Base-by-base conservation (phyloP, 92 coral and sea anemone genomes). In the Ricordea florida region DNA sequence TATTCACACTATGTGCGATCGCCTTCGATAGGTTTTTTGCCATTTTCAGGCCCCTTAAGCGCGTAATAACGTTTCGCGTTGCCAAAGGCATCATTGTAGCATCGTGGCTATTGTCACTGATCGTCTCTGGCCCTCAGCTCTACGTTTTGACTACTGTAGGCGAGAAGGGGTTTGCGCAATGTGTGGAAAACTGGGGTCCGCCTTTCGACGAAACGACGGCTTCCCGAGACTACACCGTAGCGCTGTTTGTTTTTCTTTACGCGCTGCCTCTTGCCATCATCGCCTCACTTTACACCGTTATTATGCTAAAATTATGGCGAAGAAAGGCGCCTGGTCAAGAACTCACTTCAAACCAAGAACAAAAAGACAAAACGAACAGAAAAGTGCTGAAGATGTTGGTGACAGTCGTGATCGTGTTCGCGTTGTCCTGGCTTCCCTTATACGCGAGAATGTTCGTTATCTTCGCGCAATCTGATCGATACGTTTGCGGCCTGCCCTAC, bases 21-120 rank as follows among this genome's bases (percentile, higher is more conserved):
- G 90, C 94, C 5, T 59, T 85, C 23, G 94, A 89, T 69, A 87
- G 91, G n/a, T 86, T 85, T 41, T 85, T 86, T 26, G 90, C 91
- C 41, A 89, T 89, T 22, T 73, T 80, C 43, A 60, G 90, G 27
- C 90, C 83, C 20, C 72, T 86, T 0, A 86, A 81, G 55, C 83
- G 94, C 11, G 76, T 66, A 26, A 89, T 85, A 10, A 63, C 90
- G 7, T 89, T 89, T 72, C 72, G 73, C 16, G 67, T 66, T 8
- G 90, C 91, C 5, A 85, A 80, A 67, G 17, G 38, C 14, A 75
- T 80, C 28, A 76, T 89, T 23, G 52, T 25, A 7, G 40, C 50
- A 5, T 66, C 87, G 16, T 89, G 94, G 94, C 18, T 57, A 11
- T 57, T 82, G 23, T 75, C 94, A 10, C 18, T 80, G 26, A 6